A percentile compares a stretch with the other conserved stretches of the same genome.
phyloP scores from a whole-genome alignment of 2,888 invertebrate genomes.

The Lasioglossum pauxillum region DNA sequence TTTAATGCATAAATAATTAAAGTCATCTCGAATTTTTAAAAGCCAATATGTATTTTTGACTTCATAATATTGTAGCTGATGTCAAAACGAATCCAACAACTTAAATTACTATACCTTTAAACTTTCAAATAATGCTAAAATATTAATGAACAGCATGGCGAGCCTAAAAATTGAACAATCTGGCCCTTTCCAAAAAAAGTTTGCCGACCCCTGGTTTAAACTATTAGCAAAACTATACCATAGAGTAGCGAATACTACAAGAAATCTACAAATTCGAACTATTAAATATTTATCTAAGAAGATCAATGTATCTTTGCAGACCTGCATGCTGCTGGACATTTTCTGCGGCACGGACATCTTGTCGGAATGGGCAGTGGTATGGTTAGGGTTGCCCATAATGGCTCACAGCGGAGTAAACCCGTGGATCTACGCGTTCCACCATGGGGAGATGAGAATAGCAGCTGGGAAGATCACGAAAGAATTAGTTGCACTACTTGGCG shows the following conservation, averaged over 20 bases:
- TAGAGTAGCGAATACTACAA: neutral
- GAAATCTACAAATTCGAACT: neutral
- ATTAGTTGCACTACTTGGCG: conserved; percentile 83
- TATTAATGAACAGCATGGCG: no score
- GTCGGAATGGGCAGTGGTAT: conserved; percentile 86
- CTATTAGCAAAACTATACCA: neutral
- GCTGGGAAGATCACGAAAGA: conserved; percentile 86
- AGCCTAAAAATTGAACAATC: no score
- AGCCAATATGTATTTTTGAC: no score
- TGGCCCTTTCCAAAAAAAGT: no score
- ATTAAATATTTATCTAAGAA: neutral
- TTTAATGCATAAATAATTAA: no score
- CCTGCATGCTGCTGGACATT: conserved; percentile 86
- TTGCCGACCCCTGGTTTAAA: neutral
- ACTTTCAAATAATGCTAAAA: no score
- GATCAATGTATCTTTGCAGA: conserved; percentile 75
- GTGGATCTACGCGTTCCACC: conserved; percentile 88
- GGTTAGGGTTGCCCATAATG: conserved; percentile 87
- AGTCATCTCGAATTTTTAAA: no score
- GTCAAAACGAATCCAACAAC: no score
- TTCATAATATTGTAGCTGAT: no score
- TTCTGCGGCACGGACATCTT: conserved; percentile 85
- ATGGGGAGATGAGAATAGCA: conserved; percentile 87
- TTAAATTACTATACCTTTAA: no score
- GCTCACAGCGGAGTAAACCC: conserved; percentile 87